These are phyloP conservation scores for Drosophila mauritiana DNA, from an alignment of 1,140 invertebrate species.

Conservation along the genomic window DNA sequence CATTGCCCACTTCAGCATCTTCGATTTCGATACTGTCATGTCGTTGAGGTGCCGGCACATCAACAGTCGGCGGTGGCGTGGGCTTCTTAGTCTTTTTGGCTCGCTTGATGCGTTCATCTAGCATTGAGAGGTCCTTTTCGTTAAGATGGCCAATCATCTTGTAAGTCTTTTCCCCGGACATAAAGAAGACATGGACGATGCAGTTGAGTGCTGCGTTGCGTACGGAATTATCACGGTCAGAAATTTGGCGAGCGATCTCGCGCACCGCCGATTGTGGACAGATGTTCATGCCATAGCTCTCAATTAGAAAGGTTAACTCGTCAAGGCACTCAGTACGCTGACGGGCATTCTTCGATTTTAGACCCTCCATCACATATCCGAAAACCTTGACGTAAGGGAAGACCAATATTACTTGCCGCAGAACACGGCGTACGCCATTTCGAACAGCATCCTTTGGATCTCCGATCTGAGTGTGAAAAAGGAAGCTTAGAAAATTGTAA, in stretches of 20 bases:
- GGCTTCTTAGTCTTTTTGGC: conserved; percentile 90
- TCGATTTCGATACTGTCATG: conserved; percentile 85
- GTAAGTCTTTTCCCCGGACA: conserved; percentile 95
- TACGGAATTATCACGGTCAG: conserved; percentile 98
- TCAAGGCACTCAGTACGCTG: conserved; percentile 98
- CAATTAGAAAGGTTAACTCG: conserved; percentile 94
- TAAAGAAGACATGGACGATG: conserved; percentile 94
- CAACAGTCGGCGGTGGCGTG: conserved; percentile 55
- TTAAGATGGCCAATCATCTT: conserved; percentile 95
- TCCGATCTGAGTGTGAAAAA: conserved; percentile 89
- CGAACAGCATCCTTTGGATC: conserved; percentile 98
- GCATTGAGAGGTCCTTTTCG: conserved; percentile 96
- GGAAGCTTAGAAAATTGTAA: conserved; percentile 4
- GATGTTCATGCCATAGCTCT: conserved; percentile 93
- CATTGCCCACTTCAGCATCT: conserved; percentile 69
- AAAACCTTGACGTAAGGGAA: conserved; percentile 97
- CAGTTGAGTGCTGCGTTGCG: conserved; percentile 97
- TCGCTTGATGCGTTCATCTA: conserved; percentile 97
- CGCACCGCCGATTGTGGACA: conserved; percentile 93
- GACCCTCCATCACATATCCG: conserved; percentile 95
- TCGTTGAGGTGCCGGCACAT: conserved; percentile 68
- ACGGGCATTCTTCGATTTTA: conserved; percentile 98
- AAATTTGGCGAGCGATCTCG: conserved; percentile 97
- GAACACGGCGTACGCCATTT: conserved; percentile 93
- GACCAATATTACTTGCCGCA: conserved; percentile 93